Percentiles rank a stretch among this genome's conserved stretches.
Conservation (phyloP, 2,113 vertebrate genomes). For the Erinaceus europaeus region DNA sequence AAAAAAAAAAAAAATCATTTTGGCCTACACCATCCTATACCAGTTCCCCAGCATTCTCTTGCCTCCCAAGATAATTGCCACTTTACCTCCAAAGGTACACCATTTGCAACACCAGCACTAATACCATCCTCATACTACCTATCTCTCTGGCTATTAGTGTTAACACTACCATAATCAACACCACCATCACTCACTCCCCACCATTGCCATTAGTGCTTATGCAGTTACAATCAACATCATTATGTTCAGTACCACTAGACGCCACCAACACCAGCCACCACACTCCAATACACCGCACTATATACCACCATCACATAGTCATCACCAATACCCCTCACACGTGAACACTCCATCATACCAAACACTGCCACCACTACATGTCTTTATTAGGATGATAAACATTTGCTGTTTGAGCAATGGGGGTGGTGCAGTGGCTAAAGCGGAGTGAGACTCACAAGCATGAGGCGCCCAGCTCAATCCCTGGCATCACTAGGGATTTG, state of each 20-base stretch:
- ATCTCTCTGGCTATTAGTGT: neutral
- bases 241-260: neutral
- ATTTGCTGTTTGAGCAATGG: neutral
- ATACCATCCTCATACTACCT: rapidly evolving
- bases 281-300: neutral
- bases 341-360: neutral
- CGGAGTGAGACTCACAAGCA: too few species aligned
- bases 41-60: neutral
- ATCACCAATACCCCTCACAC: neutral
- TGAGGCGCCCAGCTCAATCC: too few species aligned
- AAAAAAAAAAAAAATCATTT: neutral
- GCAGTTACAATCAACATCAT: neutral
- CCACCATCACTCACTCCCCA: too few species aligned
- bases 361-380: neutral
- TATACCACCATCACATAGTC: neutral
- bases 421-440: too few species aligned
- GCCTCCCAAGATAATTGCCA: neutral
- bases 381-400: neutral
- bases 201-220: neutral
- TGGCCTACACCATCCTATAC: neutral
- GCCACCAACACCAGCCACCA: neutral
- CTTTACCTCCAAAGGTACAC: neutral
- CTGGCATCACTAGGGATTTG: too few species aligned
- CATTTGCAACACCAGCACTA: neutral
- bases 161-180: neutral